Conservation (phyloP, 2,113 vertebrate species). For the Recurvirostra avosetta region DNA sequence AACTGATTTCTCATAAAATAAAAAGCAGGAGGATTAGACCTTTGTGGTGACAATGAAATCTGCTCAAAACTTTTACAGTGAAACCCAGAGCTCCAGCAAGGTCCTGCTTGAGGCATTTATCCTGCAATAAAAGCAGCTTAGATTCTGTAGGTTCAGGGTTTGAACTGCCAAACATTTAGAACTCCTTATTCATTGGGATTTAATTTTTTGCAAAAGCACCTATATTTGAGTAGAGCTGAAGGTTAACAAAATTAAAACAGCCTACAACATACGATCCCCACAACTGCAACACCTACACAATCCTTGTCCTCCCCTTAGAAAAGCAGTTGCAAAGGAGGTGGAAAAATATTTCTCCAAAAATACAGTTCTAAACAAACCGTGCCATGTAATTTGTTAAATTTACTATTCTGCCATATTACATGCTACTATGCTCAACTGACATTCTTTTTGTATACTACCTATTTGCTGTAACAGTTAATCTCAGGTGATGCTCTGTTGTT, state of each 20-base stretch:
- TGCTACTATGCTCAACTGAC: not conserved
- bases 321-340: not conserved
- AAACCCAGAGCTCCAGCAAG: not conserved
- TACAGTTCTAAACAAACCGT: not conserved
- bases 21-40: slow-evolving; percentile 42
- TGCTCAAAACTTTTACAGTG: not conserved
- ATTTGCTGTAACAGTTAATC: not conserved
- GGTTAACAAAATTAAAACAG: not conserved
- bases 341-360: not conserved
- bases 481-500: not conserved
- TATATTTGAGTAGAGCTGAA: not conserved
- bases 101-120: not conserved
- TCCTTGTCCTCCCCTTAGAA: not conserved
- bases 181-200: not conserved
- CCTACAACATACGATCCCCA: not conserved
- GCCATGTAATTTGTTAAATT: not conserved
- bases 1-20: slow-evolving; percentile 41
- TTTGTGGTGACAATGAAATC: slow-evolving; percentile 37
- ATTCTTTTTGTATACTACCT: not conserved
- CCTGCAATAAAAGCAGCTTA: not conserved
- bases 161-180: not conserved
- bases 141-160: not conserved
- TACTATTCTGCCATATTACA: not conserved
- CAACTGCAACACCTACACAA: not conserved
- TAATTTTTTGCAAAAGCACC: not conserved